Evolutionary conservation across 2,113 vertebrate genomes (phyloP), one percentile per base, ranked within the genome.

Genomic region (Semnornis frantzii): DNA sequence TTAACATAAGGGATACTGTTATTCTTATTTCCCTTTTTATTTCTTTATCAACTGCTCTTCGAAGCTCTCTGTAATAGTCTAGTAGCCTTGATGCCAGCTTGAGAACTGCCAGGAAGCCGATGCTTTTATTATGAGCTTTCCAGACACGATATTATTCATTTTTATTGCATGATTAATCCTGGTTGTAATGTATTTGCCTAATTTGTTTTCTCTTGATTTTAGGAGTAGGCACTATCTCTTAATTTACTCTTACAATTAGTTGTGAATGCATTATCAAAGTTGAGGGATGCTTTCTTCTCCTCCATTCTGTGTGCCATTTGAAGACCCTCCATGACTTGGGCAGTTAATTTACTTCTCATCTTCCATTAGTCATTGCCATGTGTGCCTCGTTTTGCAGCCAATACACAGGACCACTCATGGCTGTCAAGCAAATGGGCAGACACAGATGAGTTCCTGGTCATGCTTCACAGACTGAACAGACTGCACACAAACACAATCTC

Each of bases 401-500:
- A 66, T 77, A n/a, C 33, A 87, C 50, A 42, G 69, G 62, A 62
- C 48, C 66, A 68, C 44, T 77, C 4, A 2, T 71, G 24, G 69
- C 90, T 78, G 44, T 74, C 80, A 50, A 86, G 75, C 69, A 91
- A 86, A 55, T 28, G 46, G 81, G 65, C 68, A 64, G 65, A 74
- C 46, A 30, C 72, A 48, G 4, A 3, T 1, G 18, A 91, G 58
- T 60, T 85, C 75, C 72, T 83, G 73, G 44, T 87, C n/a, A 30
- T 63, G 34, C 57, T 87, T 81, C 23, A n/a, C 33, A 30, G 58
- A 37, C 69, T 57, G 59, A 94, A 57, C 28, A 92, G 95, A 94
- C 93, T 95, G 89, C 93, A 96, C 95, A 92, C 89, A 85, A 69
- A 39, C 60, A 58, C n/a, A 30, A 12, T 25, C 68, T 82, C 78